Conservation (phyloP, 1,140 invertebrate species). For the Cherax quadricarinatus region DNA sequence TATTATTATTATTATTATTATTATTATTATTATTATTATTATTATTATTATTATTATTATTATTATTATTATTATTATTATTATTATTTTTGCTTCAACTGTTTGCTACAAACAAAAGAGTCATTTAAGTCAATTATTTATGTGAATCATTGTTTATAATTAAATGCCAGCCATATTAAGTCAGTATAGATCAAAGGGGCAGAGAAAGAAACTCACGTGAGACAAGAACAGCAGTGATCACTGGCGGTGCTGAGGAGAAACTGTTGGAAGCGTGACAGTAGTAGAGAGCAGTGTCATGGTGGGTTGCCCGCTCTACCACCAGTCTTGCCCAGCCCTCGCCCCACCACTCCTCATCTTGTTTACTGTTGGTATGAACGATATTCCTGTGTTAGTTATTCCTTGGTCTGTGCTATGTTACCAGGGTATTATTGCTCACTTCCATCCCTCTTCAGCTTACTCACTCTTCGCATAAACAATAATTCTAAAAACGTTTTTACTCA, state of each 20-base stretch:
- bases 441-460: too few relatives aligned
- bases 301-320: conserved; percentile 21
- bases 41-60: too few relatives aligned
- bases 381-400: background rate
- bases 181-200: background rate
- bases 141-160: background rate
- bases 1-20: too few relatives aligned
- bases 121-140: too few relatives aligned
- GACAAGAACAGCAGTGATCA: conserved; percentile 29
- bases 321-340: conserved; percentile 13
- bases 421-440: too few relatives aligned
- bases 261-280: conserved; percentile 36
- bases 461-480: too few relatives aligned
- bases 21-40: too few relatives aligned
- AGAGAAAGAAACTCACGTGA: conserved; percentile 24
- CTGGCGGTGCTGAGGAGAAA: conserved; percentile 11
- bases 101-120: too few relatives aligned
- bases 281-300: conserved; percentile 25
- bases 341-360: background rate
- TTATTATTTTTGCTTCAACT: too few relatives aligned
- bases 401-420: too few relatives aligned
- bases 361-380: background rate
- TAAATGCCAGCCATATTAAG: background rate
- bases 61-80: too few relatives aligned
- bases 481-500: too few relatives aligned